Evolutionary conservation across 2,888 invertebrate genomes (phyloP), one percentile per base, ranked within the genome.

Genomic region (Miltochrista miniata): DNA sequence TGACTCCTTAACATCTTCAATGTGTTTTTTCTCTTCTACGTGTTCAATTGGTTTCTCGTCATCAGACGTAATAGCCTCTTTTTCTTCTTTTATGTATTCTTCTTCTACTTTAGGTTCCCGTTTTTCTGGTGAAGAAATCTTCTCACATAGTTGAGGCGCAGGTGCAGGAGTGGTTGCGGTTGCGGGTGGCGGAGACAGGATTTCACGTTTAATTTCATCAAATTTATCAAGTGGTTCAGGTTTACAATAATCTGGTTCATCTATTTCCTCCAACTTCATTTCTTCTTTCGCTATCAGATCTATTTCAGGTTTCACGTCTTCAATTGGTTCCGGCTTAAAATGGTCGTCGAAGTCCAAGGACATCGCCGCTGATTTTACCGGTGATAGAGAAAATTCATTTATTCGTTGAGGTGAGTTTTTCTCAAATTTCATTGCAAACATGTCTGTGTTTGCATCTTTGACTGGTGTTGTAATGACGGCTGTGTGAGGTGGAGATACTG

Each of bases 261-360:
- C 90, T 8, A 87, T 68, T 45, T 78, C 78, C 49, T 90, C 90
- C 0, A 81, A 78, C 59, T 88, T 90, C 80, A 90, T 83, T 66
- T 86, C 89, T 55, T 90, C 90, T 73, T 87, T 89, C n/a, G 90
- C 77, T 18, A 79, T 83, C 49, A 90, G 74, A 68, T 90, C 90
- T 51, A 88, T 83, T 68, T 83, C 86, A 18, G 79, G 70, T 64
- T 85, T 85, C 2, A 76, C 57, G 39, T 88, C 87, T 39, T 76
- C 76, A 11, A 76, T 52, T 3, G 74, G 58, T 45, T 86, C 88
- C 2, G 65, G 54, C 70, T 87, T 86, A 43, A 83, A 64, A 4
- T 83, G 83, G 48, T 83, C 81, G 55, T 88, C 85, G 31, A 87
- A 87, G 52, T 76, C 74, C 10, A 85, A 71, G n/a, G 80, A 70